Evolutionary conservation across 2,888 invertebrate species (phyloP).

Genomic region (Diloba caeruleocephala): DNA sequence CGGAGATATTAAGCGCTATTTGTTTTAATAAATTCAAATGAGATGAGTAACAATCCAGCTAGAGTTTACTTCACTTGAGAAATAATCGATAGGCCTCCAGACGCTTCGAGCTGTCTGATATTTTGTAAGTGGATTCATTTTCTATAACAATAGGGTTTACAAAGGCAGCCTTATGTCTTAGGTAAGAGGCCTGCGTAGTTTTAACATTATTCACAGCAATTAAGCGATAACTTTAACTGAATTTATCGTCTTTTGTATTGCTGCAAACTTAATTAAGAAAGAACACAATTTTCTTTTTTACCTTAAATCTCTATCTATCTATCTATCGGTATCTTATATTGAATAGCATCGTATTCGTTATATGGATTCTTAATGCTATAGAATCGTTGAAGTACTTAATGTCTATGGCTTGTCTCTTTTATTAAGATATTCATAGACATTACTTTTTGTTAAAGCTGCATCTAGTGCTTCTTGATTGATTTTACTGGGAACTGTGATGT

Average conservation of each 20-base stretch:
- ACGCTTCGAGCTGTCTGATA: constrained; percentile 12
- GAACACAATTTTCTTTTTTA: background rate
- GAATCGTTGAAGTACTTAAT: constrained; percentile 5
- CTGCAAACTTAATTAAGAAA: constrained; percentile 18
- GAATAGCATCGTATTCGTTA: constrained; percentile 3
- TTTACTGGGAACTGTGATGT: background rate
- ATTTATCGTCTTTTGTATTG: constrained; percentile 30
- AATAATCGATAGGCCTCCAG: constrained; percentile 24
- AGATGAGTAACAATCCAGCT: constrained; percentile 21
- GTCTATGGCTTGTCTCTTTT: constrained; percentile 22
- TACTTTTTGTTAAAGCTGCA: constrained; percentile 8
- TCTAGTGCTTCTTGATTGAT: constrained; percentile 15
- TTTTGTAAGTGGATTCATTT: constrained; percentile 39
- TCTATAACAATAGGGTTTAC: constrained; percentile 16
- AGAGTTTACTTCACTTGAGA: constrained; percentile 16
- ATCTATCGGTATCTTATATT: no score
- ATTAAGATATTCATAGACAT: constrained; percentile 21
- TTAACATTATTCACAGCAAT: constrained; percentile 34
- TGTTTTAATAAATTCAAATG: constrained; percentile 33
- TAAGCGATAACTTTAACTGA: constrained; percentile 22
- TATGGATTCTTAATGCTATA: constrained; percentile 21
- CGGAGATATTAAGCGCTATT: constrained; percentile 8
- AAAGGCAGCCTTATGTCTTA: constrained; percentile 21
- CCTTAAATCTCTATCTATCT: constrained; percentile 6
- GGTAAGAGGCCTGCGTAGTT: constrained; percentile 25